Base-by-base conservation (phyloP, 1,140 invertebrate species). In the Drosophila auraria region DNA sequence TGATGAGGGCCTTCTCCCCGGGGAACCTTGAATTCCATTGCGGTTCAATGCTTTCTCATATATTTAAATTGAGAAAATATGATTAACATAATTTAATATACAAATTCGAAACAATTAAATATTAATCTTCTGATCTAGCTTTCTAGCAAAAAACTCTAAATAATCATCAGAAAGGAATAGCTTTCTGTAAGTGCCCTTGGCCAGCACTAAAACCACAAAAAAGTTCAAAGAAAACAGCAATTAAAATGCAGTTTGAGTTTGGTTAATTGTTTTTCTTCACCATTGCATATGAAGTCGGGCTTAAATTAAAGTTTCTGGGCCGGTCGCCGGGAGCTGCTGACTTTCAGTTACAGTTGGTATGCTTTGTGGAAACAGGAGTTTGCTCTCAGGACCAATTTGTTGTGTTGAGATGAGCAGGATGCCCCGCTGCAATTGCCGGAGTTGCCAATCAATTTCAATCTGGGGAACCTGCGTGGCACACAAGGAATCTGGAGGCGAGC, bases 381-480 rank as follows among this genome's bases (percentile, higher is more conserved):
- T 71, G 38, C 64, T 49, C 42, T 71, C 62, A 69, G 33, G 45
- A 17, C 45, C 51, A 40, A 36, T 20, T 69, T 17, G 50, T 8
- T 56, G 20, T 47, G 12, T 25, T 3, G 9, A 9, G 56, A 40
- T 44, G 38, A 64, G 36, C 17, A 54, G 38, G 17, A 30, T 27
- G 6, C 63, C 49, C 40, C 40, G 23, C 62, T 71, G 68, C 68
- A 68, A 17, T 30, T 30, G 54, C 42, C 25, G n/a, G 33, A 69
- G 79, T 45, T 77, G 42, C 61, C 71, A 80, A 83, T 87, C 64
- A 73, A 80, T 87, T 73, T 83, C 78, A 83, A 87, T 87, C 76
- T 70, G 61, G 42, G 42, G 17, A 53, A 68, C 42, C 45, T 45
- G 49, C 58, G 56, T 36, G 20, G 54, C 51, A 44, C 11, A 47